A percentile compares a stretch with the other conserved stretches of the same genome.
phyloP scores from a whole-genome alignment of 2,113 vertebrate species.

The Cheilinus undulatus region DNA sequence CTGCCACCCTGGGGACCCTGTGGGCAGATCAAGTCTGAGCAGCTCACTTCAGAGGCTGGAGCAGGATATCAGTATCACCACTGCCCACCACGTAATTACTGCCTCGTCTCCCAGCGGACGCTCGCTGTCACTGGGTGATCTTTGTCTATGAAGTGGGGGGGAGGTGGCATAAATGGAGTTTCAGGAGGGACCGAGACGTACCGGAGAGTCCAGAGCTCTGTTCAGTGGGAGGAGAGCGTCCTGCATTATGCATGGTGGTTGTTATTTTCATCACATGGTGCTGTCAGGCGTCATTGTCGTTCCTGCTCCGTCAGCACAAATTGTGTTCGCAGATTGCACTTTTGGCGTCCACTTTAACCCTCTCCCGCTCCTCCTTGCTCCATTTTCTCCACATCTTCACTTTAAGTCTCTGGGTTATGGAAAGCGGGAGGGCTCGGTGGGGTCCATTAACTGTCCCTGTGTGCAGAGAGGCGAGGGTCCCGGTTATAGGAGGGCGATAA shows the following conservation, averaged over 20 bases:
- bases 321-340: slow-evolving; percentile 64
- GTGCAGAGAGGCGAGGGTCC: slow-evolving; percentile 41
- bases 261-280: slow-evolving; percentile 79
- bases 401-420: slow-evolving; percentile 14
- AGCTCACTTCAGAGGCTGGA: slow-evolving; percentile 38
- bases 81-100: slow-evolving; percentile 34
- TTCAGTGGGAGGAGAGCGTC: slow-evolving; percentile 59
- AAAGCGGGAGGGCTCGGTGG: slow-evolving; percentile 33
- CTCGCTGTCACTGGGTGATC: not conserved
- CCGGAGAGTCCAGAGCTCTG: slow-evolving; percentile 50
- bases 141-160: not conserved
- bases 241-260: slow-evolving; percentile 77
- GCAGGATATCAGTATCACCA: slow-evolving; percentile 36
- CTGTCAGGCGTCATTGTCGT: slow-evolving; percentile 71
- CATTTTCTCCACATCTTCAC: not conserved
- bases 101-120: slow-evolving; percentile 19
- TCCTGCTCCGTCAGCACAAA: slow-evolving; percentile 72
- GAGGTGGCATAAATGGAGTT: not conserved
- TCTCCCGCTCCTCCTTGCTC: not conserved
- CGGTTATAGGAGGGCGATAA: slow-evolving; percentile 21
- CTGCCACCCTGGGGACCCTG: slow-evolving; percentile 11
- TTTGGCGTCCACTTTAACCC: slow-evolving; percentile 48
- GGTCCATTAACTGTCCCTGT: slow-evolving; percentile 65
- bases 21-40: slow-evolving; percentile 52
- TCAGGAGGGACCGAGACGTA: slow-evolving; percentile 30